Evolutionary conservation across 2,888 invertebrate genomes (phyloP).

Genomic region (Pristionchus mayeri): DNA sequence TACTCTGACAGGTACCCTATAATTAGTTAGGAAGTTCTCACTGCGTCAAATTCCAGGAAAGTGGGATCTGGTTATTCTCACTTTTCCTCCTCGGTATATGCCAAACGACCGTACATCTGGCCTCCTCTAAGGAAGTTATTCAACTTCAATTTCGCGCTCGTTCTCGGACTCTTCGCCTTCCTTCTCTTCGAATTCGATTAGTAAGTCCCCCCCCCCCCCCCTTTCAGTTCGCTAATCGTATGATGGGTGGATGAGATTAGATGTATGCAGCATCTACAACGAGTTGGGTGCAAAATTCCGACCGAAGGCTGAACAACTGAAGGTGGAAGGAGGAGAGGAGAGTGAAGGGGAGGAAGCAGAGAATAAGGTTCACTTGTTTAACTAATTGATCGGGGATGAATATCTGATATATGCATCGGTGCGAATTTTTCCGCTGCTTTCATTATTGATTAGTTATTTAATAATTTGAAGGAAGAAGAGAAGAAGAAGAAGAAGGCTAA

Average conservation of each 20-base stretch:
- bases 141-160: conserved; percentile 58
- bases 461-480: conserved; percentile 51
- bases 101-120: conserved; percentile 70
- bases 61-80: conserved; percentile 70
- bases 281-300: conserved; percentile 27
- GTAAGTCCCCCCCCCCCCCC: too few species aligned
- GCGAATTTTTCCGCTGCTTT: too few species aligned
- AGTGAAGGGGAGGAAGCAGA: conserved; percentile 57
- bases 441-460: background rate
- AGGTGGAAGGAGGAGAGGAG: conserved; percentile 51
- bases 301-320: conserved; percentile 58
- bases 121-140: conserved; percentile 68
- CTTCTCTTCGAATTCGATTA: conserved; percentile 60
- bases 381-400: conserved; percentile 44
- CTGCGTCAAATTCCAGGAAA: conserved; percentile 50
- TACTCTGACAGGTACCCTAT: conserved; percentile 66
- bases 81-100: conserved; percentile 65
- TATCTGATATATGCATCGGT: too few species aligned
- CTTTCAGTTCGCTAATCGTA: too few species aligned
- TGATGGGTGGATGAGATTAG: too few species aligned
- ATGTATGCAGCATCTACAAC: conserved; percentile 39
- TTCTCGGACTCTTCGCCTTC: conserved; percentile 49
- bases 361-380: background rate
- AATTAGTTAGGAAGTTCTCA: background rate
- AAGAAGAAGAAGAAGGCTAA: conserved; percentile 71